Percentiles rank a stretch among this genome's conserved stretches.
Conservation (phyloP, 2,888 invertebrate species). For the Drosophila gaucha region DNA sequence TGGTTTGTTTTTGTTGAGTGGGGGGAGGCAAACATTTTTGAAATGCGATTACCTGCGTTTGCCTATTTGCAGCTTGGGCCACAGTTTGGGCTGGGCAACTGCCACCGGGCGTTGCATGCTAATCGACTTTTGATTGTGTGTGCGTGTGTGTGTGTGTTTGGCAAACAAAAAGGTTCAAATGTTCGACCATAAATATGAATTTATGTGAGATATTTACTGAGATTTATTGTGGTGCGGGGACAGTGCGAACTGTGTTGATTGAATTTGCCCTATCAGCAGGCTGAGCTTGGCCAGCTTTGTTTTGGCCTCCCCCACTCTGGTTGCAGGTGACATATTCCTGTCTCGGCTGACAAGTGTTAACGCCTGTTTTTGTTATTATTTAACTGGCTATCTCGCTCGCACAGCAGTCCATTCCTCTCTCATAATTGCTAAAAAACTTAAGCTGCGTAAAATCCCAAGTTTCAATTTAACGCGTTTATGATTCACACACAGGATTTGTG, state of each 20-base stretch:
- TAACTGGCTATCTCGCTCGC: constrained; percentile 15
- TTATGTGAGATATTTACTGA: constrained; percentile 74
- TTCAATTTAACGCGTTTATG: constrained; percentile 85
- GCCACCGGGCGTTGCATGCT: constrained; percentile 65
- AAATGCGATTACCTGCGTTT: constrained; percentile 82
- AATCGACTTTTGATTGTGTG: constrained; percentile 78
- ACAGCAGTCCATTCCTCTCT: constrained; percentile 6
- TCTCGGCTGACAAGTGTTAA: constrained; percentile 69
- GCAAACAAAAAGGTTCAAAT: constrained; percentile 82
- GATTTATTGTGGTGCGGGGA: constrained; percentile 64
- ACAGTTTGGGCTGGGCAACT: constrained; percentile 34
- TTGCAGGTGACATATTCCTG: constrained; percentile 74
- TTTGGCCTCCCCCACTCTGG: constrained; percentile 7
- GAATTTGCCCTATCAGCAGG: constrained; percentile 55
- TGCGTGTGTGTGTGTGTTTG: constrained; percentile 35
- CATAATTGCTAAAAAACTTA: constrained; percentile 83
- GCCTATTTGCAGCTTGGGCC: constrained; percentile 76
- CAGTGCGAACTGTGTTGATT: constrained; percentile 53
- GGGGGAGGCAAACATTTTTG: constrained; percentile 30
- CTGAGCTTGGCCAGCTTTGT: background rate
- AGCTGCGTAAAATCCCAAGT: constrained; percentile 84
- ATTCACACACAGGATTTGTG: constrained; percentile 59
- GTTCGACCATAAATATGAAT: constrained; percentile 83
- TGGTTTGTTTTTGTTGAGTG: constrained; percentile 53
- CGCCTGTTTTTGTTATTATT: constrained; percentile 59